These are phyloP conservation scores for Falco concolor DNA, from an alignment of 2,797 vertebrate genomes.

Conservation along the genomic window DNA sequence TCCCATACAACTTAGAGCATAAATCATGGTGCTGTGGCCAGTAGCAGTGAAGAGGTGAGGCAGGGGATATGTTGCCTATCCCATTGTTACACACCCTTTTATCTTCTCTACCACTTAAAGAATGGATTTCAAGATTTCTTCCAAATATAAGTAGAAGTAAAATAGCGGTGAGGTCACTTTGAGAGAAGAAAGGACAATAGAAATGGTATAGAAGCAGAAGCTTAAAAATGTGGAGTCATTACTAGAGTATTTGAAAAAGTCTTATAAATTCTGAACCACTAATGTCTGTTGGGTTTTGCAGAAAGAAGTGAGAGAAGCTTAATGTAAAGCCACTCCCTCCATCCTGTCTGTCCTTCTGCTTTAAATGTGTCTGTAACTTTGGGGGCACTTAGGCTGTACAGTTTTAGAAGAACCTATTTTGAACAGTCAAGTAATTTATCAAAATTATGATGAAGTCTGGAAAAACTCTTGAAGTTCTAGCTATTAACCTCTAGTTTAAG, in stretches of 20 bases:
- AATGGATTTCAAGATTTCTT: background rate
- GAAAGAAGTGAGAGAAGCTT: background rate
- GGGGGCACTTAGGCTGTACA: background rate
- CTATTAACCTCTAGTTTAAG: background rate
- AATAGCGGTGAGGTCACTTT: background rate
- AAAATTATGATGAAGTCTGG: background rate
- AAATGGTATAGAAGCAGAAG: background rate
- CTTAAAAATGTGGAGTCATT: background rate
- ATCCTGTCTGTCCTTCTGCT: background rate
- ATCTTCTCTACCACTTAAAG: background rate
- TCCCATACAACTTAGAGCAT: background rate
- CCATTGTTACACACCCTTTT: background rate
- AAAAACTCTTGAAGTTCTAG: background rate
- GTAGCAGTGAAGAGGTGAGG: background rate
- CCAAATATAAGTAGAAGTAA: background rate
- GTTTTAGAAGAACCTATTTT: background rate
- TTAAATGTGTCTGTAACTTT: background rate
- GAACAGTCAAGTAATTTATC: background rate
- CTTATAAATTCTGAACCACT: background rate
- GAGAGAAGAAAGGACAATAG: background rate
- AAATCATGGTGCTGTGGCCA: background rate
- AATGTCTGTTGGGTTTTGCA: background rate
- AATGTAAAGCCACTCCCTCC: background rate
- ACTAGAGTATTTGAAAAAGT: background rate
- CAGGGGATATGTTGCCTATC: background rate